Evolutionary conservation across 1,140 invertebrate genomes (phyloP).

Genomic region (Marisa cornuarietis): DNA sequence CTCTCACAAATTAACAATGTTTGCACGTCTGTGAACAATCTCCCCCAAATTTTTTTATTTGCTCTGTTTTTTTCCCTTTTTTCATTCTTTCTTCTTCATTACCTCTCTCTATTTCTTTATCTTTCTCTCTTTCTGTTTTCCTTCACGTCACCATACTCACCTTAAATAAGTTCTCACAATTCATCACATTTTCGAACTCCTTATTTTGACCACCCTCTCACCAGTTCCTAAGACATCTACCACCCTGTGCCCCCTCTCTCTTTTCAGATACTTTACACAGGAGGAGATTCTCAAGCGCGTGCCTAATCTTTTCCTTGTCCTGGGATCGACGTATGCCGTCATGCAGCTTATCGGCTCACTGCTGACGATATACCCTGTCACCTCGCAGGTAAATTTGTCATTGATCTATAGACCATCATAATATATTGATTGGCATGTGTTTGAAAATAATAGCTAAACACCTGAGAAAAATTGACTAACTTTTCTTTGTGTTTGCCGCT

Average conservation of each 20-base stretch:
- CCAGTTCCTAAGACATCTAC: too few relatives aligned
- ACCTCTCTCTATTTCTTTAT: slow-evolving; percentile 11
- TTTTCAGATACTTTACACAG: slow-evolving; percentile 58
- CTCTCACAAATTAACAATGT: too few relatives aligned
- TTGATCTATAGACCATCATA: too few relatives aligned
- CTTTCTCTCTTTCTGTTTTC: neutral
- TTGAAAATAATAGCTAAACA: too few relatives aligned
- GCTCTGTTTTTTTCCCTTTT: neutral
- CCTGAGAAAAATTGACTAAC: too few relatives aligned
- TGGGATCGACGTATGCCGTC: slow-evolving; percentile 50
- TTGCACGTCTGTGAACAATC: too few relatives aligned
- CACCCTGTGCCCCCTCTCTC: neutral
- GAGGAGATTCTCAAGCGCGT: slow-evolving; percentile 51
- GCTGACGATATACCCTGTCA: slow-evolving; percentile 26
- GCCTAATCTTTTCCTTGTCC: slow-evolving; percentile 58
- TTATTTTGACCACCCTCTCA: neutral
- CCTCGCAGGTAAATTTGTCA: neutral
- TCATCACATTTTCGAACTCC: neutral
- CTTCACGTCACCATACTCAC: too few relatives aligned
- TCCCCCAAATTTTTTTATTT: neutral
- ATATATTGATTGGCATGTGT: too few relatives aligned
- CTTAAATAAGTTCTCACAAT: neutral
- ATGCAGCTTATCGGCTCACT: slow-evolving; percentile 53
- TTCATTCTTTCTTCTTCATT: neutral
- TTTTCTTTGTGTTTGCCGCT: too few relatives aligned